These are phyloP conservation scores for Tenodera sinensis DNA, from an alignment of 2,888 invertebrate species.

Conservation along the genomic window DNA sequence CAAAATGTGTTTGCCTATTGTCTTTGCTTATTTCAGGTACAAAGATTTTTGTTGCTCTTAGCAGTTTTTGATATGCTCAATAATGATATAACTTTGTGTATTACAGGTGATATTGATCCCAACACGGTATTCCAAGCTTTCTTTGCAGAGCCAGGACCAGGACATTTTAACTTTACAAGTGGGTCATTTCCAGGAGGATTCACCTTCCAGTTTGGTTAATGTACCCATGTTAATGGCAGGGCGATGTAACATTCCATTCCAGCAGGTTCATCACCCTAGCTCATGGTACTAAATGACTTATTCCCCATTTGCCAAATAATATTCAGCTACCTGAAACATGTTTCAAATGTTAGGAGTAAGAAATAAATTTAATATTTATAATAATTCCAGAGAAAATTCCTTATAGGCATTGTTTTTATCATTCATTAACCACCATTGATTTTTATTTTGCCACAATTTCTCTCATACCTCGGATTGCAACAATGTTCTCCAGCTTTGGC, in stretches of 20 bases:
- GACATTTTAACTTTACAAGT: slow-evolving; percentile 50
- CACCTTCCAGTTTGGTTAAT: slow-evolving; percentile 67
- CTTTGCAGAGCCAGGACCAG: slow-evolving; percentile 59
- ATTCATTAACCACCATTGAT: background rate
- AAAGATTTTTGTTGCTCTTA: background rate
- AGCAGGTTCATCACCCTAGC: background rate
- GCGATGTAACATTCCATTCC: slow-evolving; percentile 17
- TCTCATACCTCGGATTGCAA: background rate
- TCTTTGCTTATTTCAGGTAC: background rate
- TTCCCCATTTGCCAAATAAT: background rate
- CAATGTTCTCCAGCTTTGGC: background rate
- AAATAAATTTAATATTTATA: background rate
- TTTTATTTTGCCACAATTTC: background rate
- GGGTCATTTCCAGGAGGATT: slow-evolving; percentile 52
- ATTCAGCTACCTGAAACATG: background rate
- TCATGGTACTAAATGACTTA: background rate
- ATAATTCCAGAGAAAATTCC: background rate
- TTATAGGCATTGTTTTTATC: background rate
- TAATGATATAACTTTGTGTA: slow-evolving; percentile 36
- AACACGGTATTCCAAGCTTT: slow-evolving; percentile 82
- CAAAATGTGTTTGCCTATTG: too few species aligned
- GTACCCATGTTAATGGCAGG: background rate
- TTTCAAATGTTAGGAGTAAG: background rate
- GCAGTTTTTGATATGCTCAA: background rate
- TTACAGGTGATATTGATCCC: slow-evolving; percentile 71